Evolutionary conservation across 2,113 vertebrate species (phyloP), one percentile per base, ranked within the genome.

Genomic region (Corydoras maculifer): DNA sequence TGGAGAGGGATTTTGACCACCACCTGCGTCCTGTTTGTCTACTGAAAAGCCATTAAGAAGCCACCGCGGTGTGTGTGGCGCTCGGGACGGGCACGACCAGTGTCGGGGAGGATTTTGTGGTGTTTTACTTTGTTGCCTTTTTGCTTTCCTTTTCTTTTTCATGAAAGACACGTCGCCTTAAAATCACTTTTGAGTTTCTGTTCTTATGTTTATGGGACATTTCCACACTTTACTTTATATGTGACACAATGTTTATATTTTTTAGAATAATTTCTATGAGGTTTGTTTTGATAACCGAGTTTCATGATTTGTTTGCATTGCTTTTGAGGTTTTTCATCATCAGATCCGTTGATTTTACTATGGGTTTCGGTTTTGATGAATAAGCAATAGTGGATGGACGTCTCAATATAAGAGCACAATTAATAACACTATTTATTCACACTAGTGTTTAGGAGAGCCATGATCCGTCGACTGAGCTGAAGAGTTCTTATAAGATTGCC

Each of bases 321-420:
- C 55, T 69, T 63, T 70, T 72, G 43, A 63, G 58, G 58, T 57
- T 61, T 62, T 64, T 29, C 50, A 62, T 43, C 9, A 57, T 58
- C 65, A 3, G 12, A 5, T 35, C 48, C 59, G 6, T 67, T 62
- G 30, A 62, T 75, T 58, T 58, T 73, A 65, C 12, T 66, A 58
- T 61, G n/a, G 3, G 72, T 75, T 74, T 65, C 31, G 30, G 55
- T 68, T n/a, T 54, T 69, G 66, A 50, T 55, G 29, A 69, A 88
- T 91, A 94, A 95, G 94, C 93, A 97, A 95, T 96, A 97, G 93
- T 83, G 84, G 88, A 89, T 88, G 87, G 85, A 83, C 83, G 85
- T 85, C 70, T 75, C 87, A 83, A 88, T 86, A 7, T 81, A 92
- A 93, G 93, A 96, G 91, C 93, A 96, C 93, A 94, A 94, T 81